Evolutionary conservation across 2,797 vertebrate genomes (phyloP).

Genomic region (Rhinatrema bivittatum): DNA sequence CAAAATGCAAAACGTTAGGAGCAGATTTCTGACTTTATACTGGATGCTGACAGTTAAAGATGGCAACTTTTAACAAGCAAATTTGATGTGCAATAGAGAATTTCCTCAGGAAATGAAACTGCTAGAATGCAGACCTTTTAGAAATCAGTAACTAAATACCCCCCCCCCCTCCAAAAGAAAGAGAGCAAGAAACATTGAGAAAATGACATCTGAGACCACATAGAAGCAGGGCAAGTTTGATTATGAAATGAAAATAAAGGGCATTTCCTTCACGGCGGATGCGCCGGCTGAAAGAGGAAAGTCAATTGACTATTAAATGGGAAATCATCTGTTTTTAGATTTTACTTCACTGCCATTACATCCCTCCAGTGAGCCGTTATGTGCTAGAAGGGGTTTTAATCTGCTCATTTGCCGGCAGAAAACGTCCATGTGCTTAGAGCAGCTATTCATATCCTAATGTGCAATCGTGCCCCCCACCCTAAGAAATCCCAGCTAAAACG

Average conservation of each 20-base stretch:
- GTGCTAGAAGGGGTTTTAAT: slow-evolving; percentile 40
- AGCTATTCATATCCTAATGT: slow-evolving; percentile 58
- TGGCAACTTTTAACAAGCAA: background rate
- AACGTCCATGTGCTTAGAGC: slow-evolving; percentile 46
- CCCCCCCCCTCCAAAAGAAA: background rate
- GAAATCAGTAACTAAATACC: slow-evolving; percentile 2
- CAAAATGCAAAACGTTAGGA: background rate
- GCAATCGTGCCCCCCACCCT: slow-evolving; percentile 41
- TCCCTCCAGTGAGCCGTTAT: slow-evolving; percentile 47
- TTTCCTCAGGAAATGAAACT: too few relatives aligned
- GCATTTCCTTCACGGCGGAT: slow-evolving; percentile 39
- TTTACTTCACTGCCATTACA: slow-evolving; percentile 68
- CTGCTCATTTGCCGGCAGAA: slow-evolving; percentile 40
- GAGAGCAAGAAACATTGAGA: background rate
- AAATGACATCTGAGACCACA: slow-evolving; percentile 9
- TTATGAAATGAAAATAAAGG: slow-evolving; percentile 50
- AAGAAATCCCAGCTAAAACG: slow-evolving; percentile 47
- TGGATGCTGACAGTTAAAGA: background rate
- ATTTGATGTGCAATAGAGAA: too few relatives aligned
- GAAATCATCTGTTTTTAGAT: slow-evolving; percentile 80
- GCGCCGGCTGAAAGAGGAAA: slow-evolving; percentile 58
- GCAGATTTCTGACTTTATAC: background rate
- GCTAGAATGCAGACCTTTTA: too few relatives aligned
- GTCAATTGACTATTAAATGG: slow-evolving; percentile 84
- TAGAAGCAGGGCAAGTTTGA: slow-evolving; percentile 51